phyloP scores from a whole-genome alignment of 2,113 vertebrate species.

The Megalops atlanticus region DNA sequence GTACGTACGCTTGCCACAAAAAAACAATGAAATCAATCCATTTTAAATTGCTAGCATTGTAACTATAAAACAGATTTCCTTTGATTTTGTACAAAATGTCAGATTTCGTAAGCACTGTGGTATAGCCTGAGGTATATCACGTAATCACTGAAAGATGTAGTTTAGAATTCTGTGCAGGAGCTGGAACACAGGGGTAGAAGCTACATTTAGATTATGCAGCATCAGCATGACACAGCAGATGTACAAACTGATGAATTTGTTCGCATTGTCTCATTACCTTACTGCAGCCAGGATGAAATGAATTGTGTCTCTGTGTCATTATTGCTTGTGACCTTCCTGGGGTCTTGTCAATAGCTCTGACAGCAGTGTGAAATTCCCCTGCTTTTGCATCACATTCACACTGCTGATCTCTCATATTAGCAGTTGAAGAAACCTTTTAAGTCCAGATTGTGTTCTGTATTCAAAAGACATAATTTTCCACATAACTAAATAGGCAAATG shows the following conservation, averaged over 20 bases:
- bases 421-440: not conserved
- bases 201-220: too few relatives aligned
- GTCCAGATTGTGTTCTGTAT: not conserved
- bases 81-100: not conserved
- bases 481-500: not conserved
- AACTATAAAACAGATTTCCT: not conserved
- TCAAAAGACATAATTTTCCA: not conserved
- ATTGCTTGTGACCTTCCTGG: not conserved
- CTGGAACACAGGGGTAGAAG: too few relatives aligned
- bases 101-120: not conserved
- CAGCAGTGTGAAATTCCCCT: not conserved
- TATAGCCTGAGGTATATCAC: not conserved
- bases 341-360: not conserved
- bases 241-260: not conserved
- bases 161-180: not conserved
- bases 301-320: not conserved
- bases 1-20: conserved; percentile 73
- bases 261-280: not conserved
- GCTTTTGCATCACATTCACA: not conserved
- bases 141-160: not conserved
- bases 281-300: not conserved
- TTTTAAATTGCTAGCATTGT: not conserved
- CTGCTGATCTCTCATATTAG: not conserved
- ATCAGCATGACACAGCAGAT: not conserved
- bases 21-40: too few relatives aligned